A percentile compares a stretch with the other conserved stretches of the same genome.
Conservation (phyloP, 2,888 invertebrate genomes). For the Tetheella fluctuosa region DNA sequence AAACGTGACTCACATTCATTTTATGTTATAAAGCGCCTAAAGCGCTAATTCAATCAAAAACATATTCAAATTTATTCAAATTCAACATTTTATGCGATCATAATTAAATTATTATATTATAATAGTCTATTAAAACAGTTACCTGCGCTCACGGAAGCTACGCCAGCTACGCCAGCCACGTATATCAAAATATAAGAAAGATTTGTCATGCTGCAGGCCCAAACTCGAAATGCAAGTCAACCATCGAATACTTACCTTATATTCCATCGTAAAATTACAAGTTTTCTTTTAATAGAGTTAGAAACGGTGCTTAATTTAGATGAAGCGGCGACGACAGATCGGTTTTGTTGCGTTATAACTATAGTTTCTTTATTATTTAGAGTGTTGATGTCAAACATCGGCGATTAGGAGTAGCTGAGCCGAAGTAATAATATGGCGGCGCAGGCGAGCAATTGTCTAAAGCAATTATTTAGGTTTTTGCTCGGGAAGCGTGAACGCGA, state of each 20-base stretch:
- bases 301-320: slow-evolving; percentile 68
- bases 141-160: slow-evolving; percentile 43
- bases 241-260: slow-evolving; percentile 57
- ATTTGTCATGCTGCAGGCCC: slow-evolving; percentile 56
- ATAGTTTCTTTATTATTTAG: slow-evolving; percentile 62
- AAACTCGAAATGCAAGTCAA: slow-evolving; percentile 57
- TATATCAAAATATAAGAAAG: slow-evolving; percentile 34
- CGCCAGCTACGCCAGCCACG: slow-evolving; percentile 33
- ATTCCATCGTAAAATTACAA: slow-evolving; percentile 61
- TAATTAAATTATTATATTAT: not conserved
- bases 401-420: slow-evolving; percentile 21
- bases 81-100: not conserved
- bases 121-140: slow-evolving; percentile 29
- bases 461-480: slow-evolving; percentile 44
- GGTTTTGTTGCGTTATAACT: slow-evolving; percentile 42
- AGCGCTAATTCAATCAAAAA: not conserved
- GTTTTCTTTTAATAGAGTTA: slow-evolving; percentile 51
- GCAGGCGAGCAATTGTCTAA: slow-evolving; percentile 35
- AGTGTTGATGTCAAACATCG: slow-evolving; percentile 38
- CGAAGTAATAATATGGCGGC: slow-evolving; percentile 36
- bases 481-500: slow-evolving; percentile 20
- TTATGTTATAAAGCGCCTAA: not conserved
- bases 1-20: not conserved
- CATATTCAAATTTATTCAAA: not conserved
- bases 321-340: slow-evolving; percentile 47